Conservation (phyloP, 1,140 invertebrate genomes). For the Ceratoteleas bidentatus region DNA sequence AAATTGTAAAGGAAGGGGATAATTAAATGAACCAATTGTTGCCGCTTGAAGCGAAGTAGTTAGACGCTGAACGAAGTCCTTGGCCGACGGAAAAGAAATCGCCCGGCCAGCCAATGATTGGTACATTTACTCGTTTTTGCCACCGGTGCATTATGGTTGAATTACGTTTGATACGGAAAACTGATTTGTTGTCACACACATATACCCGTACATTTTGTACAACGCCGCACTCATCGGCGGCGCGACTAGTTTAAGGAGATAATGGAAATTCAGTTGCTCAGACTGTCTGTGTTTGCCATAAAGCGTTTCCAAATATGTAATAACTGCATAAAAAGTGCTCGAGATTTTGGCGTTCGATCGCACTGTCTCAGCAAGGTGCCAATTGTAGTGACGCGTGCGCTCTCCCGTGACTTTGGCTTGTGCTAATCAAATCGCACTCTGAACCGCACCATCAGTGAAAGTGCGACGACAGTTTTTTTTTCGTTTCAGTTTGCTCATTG, state of each 20-base stretch:
- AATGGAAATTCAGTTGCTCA: constrained; percentile 74
- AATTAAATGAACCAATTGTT: constrained; percentile 58
- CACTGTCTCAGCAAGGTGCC: constrained; percentile 68
- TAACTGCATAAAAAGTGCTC: constrained; percentile 64
- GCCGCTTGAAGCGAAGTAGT: neutral
- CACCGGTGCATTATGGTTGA: constrained; percentile 52
- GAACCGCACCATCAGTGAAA: neutral
- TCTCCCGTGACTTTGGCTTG: constrained; percentile 63
- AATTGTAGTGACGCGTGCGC: constrained; percentile 64
- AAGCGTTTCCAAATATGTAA: constrained; percentile 68
- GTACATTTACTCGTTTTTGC: constrained; percentile 41
- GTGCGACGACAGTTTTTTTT: neutral
- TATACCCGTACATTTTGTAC: constrained; percentile 58
- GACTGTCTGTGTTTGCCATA: constrained; percentile 79
- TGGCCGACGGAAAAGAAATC: neutral
- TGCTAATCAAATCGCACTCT: constrained; percentile 3
- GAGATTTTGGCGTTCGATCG: constrained; percentile 64
- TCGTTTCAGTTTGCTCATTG: neutral
- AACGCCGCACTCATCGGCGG: constrained; percentile 32
- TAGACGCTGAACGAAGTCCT: neutral
- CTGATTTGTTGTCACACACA: constrained; percentile 58
- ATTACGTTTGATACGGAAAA: constrained; percentile 53
- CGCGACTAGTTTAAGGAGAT: constrained; percentile 60
- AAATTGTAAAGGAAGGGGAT: constrained; percentile 27
- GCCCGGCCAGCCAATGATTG: constrained; percentile 32